phyloP scores from a whole-genome alignment of 2,113 vertebrate genomes.

The Columba janthina region DNA sequence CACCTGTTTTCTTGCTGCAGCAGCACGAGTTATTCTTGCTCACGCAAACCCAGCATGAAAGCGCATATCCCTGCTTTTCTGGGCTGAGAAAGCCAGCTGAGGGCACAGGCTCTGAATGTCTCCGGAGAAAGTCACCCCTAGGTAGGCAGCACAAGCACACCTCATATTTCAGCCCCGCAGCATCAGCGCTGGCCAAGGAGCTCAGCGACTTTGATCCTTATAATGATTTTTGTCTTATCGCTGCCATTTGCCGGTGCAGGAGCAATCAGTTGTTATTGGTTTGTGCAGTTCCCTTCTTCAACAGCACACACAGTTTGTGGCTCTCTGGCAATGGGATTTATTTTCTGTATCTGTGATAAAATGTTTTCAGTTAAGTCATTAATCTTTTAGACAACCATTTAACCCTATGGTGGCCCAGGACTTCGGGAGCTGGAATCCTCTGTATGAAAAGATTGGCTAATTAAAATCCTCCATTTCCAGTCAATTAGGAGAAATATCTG shows the following conservation, averaged over 20 bases:
- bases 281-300: neutral
- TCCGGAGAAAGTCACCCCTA: neutral
- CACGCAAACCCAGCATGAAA: neutral
- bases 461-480: neutral
- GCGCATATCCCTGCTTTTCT: neutral
- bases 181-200: neutral
- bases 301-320: neutral
- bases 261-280: neutral
- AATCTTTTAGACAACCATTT: constrained; percentile 27
- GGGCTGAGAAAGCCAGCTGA: neutral
- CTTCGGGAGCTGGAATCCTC: neutral
- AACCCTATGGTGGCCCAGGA: neutral
- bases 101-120: neutral
- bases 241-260: neutral
- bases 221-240: neutral
- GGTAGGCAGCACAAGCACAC: neutral
- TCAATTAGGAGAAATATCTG: constrained; percentile 3
- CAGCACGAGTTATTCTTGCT: neutral
- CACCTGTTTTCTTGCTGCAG: constrained; percentile 17
- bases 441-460: neutral
- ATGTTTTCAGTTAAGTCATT: constrained; percentile 23
- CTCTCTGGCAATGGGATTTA: constrained; percentile 8
- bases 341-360: constrained; percentile 18
- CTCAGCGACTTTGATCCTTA: neutral
- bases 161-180: neutral